Evolutionary conservation across 2,888 invertebrate genomes (phyloP).

Genomic region (Abscondita cerata): DNA sequence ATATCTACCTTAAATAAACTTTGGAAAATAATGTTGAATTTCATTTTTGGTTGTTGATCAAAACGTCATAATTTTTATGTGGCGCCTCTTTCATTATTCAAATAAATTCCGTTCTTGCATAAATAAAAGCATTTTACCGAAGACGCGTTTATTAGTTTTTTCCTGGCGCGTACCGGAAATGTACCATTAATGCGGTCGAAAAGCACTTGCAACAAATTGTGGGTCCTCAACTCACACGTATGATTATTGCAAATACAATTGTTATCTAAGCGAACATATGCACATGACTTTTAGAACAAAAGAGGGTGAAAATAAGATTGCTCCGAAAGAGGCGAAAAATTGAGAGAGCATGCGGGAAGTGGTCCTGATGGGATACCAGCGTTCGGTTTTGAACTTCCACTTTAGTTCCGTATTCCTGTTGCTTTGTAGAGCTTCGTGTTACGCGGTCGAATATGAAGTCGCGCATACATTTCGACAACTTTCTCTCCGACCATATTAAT

Average conservation of each 20-base stretch:
- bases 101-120: not conserved
- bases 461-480: constrained; percentile 8
- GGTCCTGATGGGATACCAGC: constrained; percentile 31
- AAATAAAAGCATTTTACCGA: not conserved
- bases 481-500: no score
- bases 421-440: constrained; percentile 19
- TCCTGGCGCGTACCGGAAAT: not conserved
- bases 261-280: constrained; percentile 4
- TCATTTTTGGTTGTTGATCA: constrained; percentile 4
- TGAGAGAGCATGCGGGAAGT: constrained; percentile 43
- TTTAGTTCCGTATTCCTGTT: constrained; percentile 36
- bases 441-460: constrained; percentile 2
- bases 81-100: constrained; percentile 9
- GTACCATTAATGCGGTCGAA: no score
- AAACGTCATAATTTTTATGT: constrained; percentile 2
- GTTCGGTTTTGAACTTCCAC: constrained; percentile 28
- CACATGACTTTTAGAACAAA: constrained; percentile 31
- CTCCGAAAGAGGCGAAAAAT: constrained; percentile 36
- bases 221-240: no score
- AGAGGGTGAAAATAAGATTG: constrained; percentile 39
- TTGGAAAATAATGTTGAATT: constrained; percentile 1
- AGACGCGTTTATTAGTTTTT: not conserved
- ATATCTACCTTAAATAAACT: not conserved
- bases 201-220: no score
- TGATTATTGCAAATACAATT: no score